These are phyloP conservation scores for Lichenostomus cassidix DNA, from an alignment of 2,113 vertebrate genomes.

Conservation along the genomic window DNA sequence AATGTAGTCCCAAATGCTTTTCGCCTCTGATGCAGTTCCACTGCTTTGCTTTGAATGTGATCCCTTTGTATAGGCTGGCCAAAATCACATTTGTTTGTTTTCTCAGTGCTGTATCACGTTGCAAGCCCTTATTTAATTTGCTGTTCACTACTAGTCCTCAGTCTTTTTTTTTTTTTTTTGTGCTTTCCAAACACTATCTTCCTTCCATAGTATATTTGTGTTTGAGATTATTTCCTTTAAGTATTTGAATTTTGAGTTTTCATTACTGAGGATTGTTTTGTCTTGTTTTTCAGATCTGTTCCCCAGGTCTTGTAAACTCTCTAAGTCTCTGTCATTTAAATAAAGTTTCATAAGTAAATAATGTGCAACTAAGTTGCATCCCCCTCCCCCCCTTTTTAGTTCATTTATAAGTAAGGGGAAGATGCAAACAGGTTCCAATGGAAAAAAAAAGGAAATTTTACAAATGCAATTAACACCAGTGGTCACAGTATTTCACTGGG, in stretches of 20 bases:
- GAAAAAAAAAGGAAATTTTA: not conserved
- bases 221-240: slow-evolving; percentile 53
- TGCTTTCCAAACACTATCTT: slow-evolving; percentile 30
- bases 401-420: not conserved
- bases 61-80: not conserved
- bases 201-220: slow-evolving; percentile 44
- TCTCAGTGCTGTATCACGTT: slow-evolving; percentile 50
- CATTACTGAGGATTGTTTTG: not conserved
- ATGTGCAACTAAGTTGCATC: slow-evolving; percentile 51
- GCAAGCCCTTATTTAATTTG: slow-evolving; percentile 60
- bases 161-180: not conserved
- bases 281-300: slow-evolving; percentile 7
- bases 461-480: slow-evolving; percentile 24
- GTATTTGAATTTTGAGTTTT: slow-evolving; percentile 36
- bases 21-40: not conserved
- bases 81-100: slow-evolving; percentile 60
- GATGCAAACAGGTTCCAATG: not conserved
- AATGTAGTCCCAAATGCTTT: not conserved
- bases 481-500: not conserved
- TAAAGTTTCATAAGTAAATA: slow-evolving; percentile 60
- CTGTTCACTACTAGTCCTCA: slow-evolving; percentile 2
- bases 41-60: not conserved
- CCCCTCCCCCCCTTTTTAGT: not conserved
- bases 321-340: slow-evolving; percentile 47
- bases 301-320: not conserved